These are phyloP conservation scores for Scolopax mira DNA, from an alignment of 2,113 vertebrate genomes.

Conservation along the genomic window DNA sequence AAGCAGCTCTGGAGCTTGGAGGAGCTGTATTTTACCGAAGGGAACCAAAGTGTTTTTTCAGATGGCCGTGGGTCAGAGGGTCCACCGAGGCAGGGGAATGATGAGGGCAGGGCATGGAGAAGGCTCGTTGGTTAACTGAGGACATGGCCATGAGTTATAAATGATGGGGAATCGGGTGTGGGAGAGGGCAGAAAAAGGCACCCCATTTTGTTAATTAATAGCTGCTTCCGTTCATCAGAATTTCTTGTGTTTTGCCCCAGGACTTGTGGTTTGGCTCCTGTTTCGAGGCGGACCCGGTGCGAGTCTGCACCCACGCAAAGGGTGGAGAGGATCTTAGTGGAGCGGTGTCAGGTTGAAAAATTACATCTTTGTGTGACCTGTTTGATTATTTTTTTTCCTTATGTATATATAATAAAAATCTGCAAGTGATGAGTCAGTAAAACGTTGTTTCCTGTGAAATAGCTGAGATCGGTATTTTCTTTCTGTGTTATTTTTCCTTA, in stretches of 20 bases:
- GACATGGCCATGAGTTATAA: background rate
- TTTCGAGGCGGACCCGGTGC: background rate
- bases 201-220: background rate
- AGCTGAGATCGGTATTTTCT: slow-evolving; percentile 58
- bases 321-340: background rate
- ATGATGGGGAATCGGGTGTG: rapidly evolving
- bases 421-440: slow-evolving; percentile 68
- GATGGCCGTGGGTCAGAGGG: background rate
- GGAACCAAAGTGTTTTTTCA: background rate
- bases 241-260: background rate
- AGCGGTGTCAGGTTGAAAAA: background rate
- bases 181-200: background rate
- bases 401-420: slow-evolving; percentile 38
- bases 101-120: background rate
- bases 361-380: background rate
- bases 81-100: background rate
- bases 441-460: slow-evolving; percentile 66
- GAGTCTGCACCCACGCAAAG: background rate
- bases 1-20: background rate
- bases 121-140: background rate
- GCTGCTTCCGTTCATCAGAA: background rate
- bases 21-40: background rate
- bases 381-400: background rate
- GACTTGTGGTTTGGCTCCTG: background rate
- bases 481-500: slow-evolving; percentile 55